Base-by-base conservation (phyloP, 2,888 invertebrate genomes). In the Tenthredo amoena region DNA sequence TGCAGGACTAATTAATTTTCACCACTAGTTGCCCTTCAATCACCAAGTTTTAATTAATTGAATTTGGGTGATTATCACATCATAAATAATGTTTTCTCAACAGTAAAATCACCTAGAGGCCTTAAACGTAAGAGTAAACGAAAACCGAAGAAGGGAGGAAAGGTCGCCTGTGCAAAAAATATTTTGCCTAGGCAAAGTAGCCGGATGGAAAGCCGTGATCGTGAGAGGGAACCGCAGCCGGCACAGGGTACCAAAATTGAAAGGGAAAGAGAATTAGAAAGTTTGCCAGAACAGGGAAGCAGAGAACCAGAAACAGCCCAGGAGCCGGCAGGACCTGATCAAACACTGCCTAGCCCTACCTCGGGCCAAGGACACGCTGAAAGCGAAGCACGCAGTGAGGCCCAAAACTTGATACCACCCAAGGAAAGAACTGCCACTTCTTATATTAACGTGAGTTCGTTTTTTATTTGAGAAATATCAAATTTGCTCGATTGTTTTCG, bases 391-490 rank as follows among this genome's bases (percentile, higher is more conserved):
- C 92, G 94, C 26, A 91, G 94, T n/a, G 94, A 94, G 85, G 91
- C 92, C 50, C 91, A 91, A 88, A 94, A 93, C 86, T 95, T 95
- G 87, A 93, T 94, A 15, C 90, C 92, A 31, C 95, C 95, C 86
- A 94, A 94, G 88, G 96, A 96, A 92, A 93, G 95, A 89, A 95
- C 95, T 91, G 95, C 95, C 85, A 96, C 95, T 88, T 95, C 96
- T 84, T 96, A 95, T 90, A 95, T 96, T 90, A 95, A 95, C 93
- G 96, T 95, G 92, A 94, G 93, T 90, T 81, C 79, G 34, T 26
- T 65, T 82, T 72, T 43, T 43, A 74, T 74, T 4, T 3, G 5
- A 5, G 21, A 6, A 26, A 50, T 65, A 0, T 40, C 6, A 47
- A 85, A 37, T 12, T 43, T 26, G 9, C 12, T 5, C 58, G 26